These are phyloP conservation scores for Amiota minor DNA, from an alignment of 2,888 invertebrate genomes.

Conservation along the genomic window DNA sequence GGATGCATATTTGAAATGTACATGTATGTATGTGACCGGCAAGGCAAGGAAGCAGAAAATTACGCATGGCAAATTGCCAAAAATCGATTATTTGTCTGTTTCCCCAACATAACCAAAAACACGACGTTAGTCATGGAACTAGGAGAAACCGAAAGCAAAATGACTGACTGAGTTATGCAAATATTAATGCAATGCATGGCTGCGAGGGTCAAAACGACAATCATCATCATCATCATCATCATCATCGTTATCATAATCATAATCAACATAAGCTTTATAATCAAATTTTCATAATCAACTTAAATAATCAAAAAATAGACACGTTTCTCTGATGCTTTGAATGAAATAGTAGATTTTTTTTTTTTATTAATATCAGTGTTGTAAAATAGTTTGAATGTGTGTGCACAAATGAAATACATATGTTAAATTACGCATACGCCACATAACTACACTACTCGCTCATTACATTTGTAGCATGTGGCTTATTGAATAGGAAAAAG, in stretches of 20 bases:
- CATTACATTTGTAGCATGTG: no score
- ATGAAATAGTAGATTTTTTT: no score
- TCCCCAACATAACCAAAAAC: neutral
- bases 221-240: no score
- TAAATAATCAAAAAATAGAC: no score
- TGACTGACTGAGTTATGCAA: neutral
- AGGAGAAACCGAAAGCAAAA: neutral
- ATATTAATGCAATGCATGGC: neutral
- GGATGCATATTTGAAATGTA: neutral
- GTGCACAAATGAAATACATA: neutral
- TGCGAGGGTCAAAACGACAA: neutral
- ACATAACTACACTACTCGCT: no score
- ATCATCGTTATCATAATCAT: no score
- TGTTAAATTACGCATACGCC: no score
- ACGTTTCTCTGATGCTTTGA: no score
- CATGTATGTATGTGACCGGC: neutral
- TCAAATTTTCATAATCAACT: no score
- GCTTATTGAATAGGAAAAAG: no score
- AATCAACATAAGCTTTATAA: no score
- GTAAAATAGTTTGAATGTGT: neutral
- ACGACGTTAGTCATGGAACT: neutral
- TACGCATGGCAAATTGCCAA: conserved; percentile 24
- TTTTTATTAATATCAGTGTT: no score
- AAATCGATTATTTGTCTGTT: neutral
- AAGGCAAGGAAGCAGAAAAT: conserved; percentile 24